phyloP scores from a whole-genome alignment of 1,140 invertebrate species.

The Oscheius sp. region DNA sequence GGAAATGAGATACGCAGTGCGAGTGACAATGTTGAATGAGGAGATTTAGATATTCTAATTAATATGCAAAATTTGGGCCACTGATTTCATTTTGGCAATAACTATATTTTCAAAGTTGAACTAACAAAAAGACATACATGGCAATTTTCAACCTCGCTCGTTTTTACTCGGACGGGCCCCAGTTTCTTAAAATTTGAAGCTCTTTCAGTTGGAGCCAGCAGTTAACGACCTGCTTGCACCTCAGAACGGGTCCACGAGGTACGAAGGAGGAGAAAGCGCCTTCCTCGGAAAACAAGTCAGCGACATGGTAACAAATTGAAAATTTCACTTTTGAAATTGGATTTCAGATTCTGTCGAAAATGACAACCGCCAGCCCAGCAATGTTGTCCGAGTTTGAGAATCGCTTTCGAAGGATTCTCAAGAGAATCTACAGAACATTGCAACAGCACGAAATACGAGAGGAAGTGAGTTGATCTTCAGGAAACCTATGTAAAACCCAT shows the following conservation, averaged over 20 bases:
- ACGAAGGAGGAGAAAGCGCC: slow-evolving; percentile 39
- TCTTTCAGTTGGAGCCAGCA: background rate
- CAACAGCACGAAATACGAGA: slow-evolving; percentile 67
- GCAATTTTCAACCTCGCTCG: slow-evolving; percentile 17
- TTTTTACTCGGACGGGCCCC: background rate
- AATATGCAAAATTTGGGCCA: too few species aligned
- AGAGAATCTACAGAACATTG: slow-evolving; percentile 53
- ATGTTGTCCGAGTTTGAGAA: slow-evolving; percentile 57
- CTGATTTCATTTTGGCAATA: too few species aligned
- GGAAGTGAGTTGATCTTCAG: slow-evolving; percentile 36
- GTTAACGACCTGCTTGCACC: slow-evolving; percentile 12
- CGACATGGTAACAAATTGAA: slow-evolving; percentile 45
- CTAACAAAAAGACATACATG: background rate
- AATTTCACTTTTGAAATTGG: slow-evolving; percentile 12
- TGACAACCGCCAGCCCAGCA: slow-evolving; percentile 35
- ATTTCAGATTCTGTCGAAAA: slow-evolving; percentile 49
- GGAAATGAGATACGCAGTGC: too few species aligned
- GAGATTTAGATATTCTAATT: too few species aligned
- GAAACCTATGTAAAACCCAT: background rate
- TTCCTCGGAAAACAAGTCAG: slow-evolving; percentile 47
- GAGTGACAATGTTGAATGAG: too few species aligned
- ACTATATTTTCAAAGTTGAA: too few species aligned
- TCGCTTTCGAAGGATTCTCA: slow-evolving; percentile 51
- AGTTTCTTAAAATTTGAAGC: background rate
- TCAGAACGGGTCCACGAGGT: background rate